Evolutionary conservation across 2,113 vertebrate genomes (phyloP), one percentile per base, ranked within the genome.

Genomic region (Eulacestoma nigropectus): DNA sequence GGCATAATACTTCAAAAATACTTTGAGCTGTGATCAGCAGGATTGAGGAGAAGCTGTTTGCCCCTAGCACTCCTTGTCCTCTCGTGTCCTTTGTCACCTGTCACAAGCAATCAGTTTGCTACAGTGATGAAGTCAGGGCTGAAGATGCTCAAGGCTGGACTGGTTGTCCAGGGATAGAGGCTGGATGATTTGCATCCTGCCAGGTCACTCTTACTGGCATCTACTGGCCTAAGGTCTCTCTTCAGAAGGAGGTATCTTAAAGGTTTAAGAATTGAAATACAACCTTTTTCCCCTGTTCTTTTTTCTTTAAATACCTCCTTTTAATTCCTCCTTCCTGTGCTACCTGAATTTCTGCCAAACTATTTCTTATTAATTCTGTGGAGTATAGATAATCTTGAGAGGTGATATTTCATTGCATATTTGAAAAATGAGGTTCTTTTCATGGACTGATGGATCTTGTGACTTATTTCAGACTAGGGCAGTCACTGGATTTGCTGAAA

Each of bases 91-190:
- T 74, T 94, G 67, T 93, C 80, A 92, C 90, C 85, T 92, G 93
- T 96, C 96, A 95, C 64, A 87, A 94, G 90, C 72, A 57, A 92
- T 96, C 86, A 79, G 64, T 35, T 16, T 25, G 39, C 69, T 83
- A 2, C 59, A 84, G 59, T 8, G 56, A 33, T 77, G 52, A 63
- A 84, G 60, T 35, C 14, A 1, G 76, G 55, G 27, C 68, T 5
- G 7, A 44, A 57, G 79, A 52, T 74, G 85, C 85, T 78, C 73
- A 55, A 67, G 92, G 47, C 68, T 86, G 39, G 53, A 21, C 67
- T 46, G 25, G 44, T 41, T 59, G n/a, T 64, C 33, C 65, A 50
- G 77, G 46, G 73, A 33, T 5, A 42, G 64, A 39, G 42, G 17
- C 20, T 82, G 6, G 15, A 6, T 57, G 32, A 47, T 3, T 8